Evolutionary conservation across 2,888 invertebrate genomes (phyloP), one percentile per base, ranked within the genome.

Genomic region (Cheilosia urbana): DNA sequence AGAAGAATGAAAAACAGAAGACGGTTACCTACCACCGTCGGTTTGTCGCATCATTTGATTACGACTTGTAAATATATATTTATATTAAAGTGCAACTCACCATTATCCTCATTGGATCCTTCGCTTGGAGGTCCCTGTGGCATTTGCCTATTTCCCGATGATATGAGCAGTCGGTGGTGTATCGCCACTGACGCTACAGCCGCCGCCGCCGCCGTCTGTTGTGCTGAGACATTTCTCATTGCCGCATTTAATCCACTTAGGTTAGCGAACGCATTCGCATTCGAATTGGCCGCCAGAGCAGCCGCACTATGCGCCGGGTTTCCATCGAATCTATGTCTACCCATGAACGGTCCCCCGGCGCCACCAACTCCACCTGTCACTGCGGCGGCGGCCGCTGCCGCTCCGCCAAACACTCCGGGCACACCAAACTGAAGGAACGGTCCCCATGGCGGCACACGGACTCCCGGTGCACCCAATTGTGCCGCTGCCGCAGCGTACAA

Each of bases 51-150:
- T 5, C 30, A 30, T 6, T 1, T 1, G 1, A 30, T 13, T 13
- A 9, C 13, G 37, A 13, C 37, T 4, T n/a, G n/a, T n/a, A n/a
- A n/a, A n/a, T n/a, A n/a, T n/a, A n/a, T n/a, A n/a, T n/a, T 2
- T 45, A n/a, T 45, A 45, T 5, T 0, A 47, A 6, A 17, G 19
- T 47, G 19, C 17, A 40, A 77, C 77, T 78, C 27, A 87, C 82
- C 73, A 78, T 87, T 82, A 88, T 91, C 91, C 85, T 91, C 91
- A 30, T 91, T 91, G 47, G 91, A 91, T 53, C 91, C 91, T 72
- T 91, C 91, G 71, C 91, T 91, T n/a, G 91, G 92, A 63, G 91
- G 91, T 15, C 91, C 91, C 34, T 91, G 90, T 76, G 91, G 89
- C 77, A 90, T 90, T 87, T 91, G 91, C 19, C 92, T 89, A 80